phyloP scores from a whole-genome alignment of 2,113 vertebrate genomes.

The Menura novaehollandiae region DNA sequence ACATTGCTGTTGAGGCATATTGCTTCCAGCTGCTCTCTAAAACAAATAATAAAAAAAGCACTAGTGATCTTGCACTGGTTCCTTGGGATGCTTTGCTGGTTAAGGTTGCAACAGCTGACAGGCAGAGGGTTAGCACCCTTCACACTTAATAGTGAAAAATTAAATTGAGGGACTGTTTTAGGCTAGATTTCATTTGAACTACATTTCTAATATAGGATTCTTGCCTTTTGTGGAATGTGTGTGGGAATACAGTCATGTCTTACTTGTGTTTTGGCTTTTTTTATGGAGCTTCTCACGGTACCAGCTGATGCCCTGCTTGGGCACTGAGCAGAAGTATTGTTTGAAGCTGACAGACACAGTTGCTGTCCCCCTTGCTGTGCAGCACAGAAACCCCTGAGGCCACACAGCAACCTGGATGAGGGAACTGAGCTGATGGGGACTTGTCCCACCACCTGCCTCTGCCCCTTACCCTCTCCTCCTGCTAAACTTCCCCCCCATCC shows the following conservation, averaged over 20 bases:
- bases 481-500: rapidly evolving
- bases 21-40: not conserved
- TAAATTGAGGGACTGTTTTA: not conserved
- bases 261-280: not conserved
- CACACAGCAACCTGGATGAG: not conserved
- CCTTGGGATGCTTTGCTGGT: not conserved
- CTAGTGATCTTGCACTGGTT: not conserved
- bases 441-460: not conserved
- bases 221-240: not conserved
- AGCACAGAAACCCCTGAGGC: not conserved
- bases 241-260: not conserved
- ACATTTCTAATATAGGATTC: not conserved
- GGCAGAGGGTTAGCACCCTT: not conserved
- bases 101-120: not conserved
- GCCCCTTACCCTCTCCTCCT: not conserved
- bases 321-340: not conserved
- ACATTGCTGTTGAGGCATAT: not conserved
- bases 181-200: not conserved
- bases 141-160: not conserved
- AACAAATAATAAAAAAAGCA: not conserved
- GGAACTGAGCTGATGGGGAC: not conserved
- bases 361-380: not conserved
- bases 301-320: not conserved
- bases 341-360: not conserved
- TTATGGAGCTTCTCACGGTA: not conserved